Evolutionary conservation across 2,888 invertebrate species (phyloP), one percentile per base, ranked within the genome.

Genomic region (Drosophila meridiana): DNA sequence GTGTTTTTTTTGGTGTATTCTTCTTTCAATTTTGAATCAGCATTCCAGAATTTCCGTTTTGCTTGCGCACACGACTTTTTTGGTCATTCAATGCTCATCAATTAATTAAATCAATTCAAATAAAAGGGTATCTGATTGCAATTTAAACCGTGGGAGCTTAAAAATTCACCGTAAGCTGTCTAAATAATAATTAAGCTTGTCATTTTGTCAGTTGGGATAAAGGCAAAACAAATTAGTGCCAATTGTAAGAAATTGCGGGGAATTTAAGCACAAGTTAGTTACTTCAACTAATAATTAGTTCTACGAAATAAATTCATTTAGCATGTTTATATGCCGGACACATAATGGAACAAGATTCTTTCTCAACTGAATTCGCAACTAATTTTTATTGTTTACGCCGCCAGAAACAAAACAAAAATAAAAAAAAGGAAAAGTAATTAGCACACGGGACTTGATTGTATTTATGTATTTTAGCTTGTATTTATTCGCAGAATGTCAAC

Each of bases 31-130:
- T 72, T 75, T 71, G 62, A 80, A 68, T 80, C 75, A 77, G 59
- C 71, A 59, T 63, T 87, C 63, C 77, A 83, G 72, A 87, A 81
- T 82, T 82, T 82, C 71, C 73, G 84, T 50, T 80, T 62, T 62
- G 57, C 61, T 50, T 70, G 71, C 34, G 69, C 62, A 73, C 79
- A 81, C 76, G 83, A 85, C 73, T 71, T 71, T 73, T 78, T 73
- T 50, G 40, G 47, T 50, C 62, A 48, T 68, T 67, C 61, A 68
- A 72, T 66, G 67, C 59, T 55, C 68, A 70, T 72, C 76, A 78
- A 76, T 81, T 83, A 85, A 87, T 83, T 81, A 83, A 87, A 78
- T 83, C 81, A 74, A 87, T 85, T 78, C 59, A 85, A 77, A 75
- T 73, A 58, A 73, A 67, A 73, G 42, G 63, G 50, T 77, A 76